These are phyloP conservation scores for Stichodactyla mertensii DNA, from an alignment of 64 coral and sea anemone species.

Conservation along the genomic window DNA sequence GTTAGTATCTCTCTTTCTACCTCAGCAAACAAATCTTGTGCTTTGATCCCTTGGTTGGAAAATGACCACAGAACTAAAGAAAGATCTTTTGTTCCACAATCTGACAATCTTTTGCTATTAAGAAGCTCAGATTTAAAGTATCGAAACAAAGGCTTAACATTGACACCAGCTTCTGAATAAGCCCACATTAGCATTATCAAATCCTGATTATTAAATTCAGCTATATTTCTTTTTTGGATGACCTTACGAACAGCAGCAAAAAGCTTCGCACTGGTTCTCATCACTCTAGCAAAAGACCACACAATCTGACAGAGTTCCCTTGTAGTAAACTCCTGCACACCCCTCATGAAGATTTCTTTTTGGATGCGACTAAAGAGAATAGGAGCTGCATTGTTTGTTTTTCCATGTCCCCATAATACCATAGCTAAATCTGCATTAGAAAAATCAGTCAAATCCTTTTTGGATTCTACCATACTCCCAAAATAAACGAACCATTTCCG, in stretches of 20 bases:
- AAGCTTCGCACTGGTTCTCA: conserved; percentile 18
- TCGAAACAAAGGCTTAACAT: conserved; percentile 22
- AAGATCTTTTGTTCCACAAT: conserved; percentile 4
- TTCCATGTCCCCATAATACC: conserved; percentile 30
- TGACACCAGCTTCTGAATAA: background rate
- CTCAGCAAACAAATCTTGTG: conserved; percentile 17
- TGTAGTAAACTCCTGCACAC: background rate
- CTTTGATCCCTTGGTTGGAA: conserved; percentile 27
- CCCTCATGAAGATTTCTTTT: background rate
- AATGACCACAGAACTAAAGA: conserved; percentile 18
- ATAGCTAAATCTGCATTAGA: conserved; percentile 22
- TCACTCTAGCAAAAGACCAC: conserved; percentile 16
- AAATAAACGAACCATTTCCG: background rate
- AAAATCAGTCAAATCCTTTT: background rate
- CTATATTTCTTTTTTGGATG: conserved; percentile 4
- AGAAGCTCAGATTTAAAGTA: conserved; percentile 31
- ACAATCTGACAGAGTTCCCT: conserved; percentile 25
- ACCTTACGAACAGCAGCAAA: conserved; percentile 2
- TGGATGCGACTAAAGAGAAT: background rate
- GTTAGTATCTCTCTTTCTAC: conserved; percentile 18
- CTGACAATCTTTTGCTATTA: background rate
- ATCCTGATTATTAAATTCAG: conserved; percentile 24
- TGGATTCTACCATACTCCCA: background rate
- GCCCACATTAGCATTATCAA: conserved; percentile 22
- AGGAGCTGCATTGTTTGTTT: background rate